These are phyloP conservation scores for Drosophila sp. DNA, from an alignment of 1,140 invertebrate species.

Conservation along the genomic window DNA sequence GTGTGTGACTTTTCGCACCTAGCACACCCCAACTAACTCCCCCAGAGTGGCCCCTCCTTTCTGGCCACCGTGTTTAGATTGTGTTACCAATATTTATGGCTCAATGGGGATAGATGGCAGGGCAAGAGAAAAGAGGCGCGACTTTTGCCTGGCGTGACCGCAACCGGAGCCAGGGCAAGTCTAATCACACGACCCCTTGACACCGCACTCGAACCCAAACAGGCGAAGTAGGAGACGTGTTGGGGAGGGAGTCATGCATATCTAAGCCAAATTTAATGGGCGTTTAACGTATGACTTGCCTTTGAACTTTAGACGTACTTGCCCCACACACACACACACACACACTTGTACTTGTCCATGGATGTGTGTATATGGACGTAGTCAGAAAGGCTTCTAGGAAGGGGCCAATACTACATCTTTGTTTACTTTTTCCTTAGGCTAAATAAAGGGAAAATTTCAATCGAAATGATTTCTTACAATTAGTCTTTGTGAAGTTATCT, in stretches of 20 bases:
- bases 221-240: background rate
- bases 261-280: conserved; percentile 72
- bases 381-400: no score
- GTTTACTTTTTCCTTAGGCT: no score
- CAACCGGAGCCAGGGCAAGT: conserved; percentile 47
- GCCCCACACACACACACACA: conserved; percentile 43
- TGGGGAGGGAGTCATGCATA: conserved; percentile 32
- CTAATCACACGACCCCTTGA: conserved; percentile 66
- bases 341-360: background rate
- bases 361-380: background rate
- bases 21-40: conserved; percentile 12
- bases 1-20: conserved; percentile 76
- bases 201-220: conserved; percentile 15
- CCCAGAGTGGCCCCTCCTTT: conserved; percentile 35
- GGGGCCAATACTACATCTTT: background rate
- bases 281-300: conserved; percentile 69
- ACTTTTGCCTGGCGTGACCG: conserved; percentile 73
- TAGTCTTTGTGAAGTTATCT: no score
- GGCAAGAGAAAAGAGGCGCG: conserved; percentile 18
- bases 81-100: conserved; percentile 82
- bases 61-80: conserved; percentile 70
- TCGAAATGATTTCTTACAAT: no score
- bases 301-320: conserved; percentile 62
- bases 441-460: no score
- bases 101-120: conserved; percentile 61